A percentile compares a stretch with the other conserved stretches of the same genome.
These are phyloP conservation scores for Caenorhabditis wallacei DNA, from an alignment of 2,888 invertebrate genomes.

Conservation along the genomic window DNA sequence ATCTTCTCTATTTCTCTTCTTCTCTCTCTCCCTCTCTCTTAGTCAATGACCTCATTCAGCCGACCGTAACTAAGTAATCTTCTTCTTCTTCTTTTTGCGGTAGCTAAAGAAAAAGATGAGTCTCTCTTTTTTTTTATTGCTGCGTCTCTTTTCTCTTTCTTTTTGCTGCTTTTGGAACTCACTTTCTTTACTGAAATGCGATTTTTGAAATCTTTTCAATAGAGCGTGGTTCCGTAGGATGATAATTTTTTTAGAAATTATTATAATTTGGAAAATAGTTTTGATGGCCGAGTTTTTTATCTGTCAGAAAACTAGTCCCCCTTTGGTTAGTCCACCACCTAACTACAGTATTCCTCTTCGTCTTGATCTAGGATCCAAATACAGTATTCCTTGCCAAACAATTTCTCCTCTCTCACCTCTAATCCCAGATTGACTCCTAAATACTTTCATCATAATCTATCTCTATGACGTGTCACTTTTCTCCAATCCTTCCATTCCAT, in stretches of 20 bases:
- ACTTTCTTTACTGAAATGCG: too few relatives aligned
- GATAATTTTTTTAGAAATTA: too few relatives aligned
- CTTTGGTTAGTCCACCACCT: too few relatives aligned
- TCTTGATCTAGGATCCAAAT: too few relatives aligned
- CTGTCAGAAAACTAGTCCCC: too few relatives aligned
- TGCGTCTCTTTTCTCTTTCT: constrained; percentile 14
- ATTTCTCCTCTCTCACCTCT: too few relatives aligned
- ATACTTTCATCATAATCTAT: constrained; percentile 3
- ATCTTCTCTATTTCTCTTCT: constrained; percentile 14
- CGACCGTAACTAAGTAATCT: constrained; percentile 41
- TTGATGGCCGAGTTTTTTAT: too few relatives aligned
- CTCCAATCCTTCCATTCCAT: neutral
- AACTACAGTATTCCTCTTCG: too few relatives aligned
- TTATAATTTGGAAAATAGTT: too few relatives aligned
- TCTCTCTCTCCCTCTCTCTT: constrained; percentile 6
- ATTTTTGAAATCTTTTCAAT: too few relatives aligned
- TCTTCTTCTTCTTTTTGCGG: constrained; percentile 9
- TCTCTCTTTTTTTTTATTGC: constrained; percentile 24
- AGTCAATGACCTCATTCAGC: constrained; percentile 42
- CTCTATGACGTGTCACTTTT: constrained; percentile 5
- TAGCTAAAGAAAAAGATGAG: neutral
- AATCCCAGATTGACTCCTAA: neutral
- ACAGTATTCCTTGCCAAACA: too few relatives aligned
- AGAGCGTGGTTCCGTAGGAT: too few relatives aligned
- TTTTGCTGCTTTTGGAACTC: neutral